Evolutionary conservation across 2,797 vertebrate species (phyloP).

Genomic region (Esox lucius): DNA sequence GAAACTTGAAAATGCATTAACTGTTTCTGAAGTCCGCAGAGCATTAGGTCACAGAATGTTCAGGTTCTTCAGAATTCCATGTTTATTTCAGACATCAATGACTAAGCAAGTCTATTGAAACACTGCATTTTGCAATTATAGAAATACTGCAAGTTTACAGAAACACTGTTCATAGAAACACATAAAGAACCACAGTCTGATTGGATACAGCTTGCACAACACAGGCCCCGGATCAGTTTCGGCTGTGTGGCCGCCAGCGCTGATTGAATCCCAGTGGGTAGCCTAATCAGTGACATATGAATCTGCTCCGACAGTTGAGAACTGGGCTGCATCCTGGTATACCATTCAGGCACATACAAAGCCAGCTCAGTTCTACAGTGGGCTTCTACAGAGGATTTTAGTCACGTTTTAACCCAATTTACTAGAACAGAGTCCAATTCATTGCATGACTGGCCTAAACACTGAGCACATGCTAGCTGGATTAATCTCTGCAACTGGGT

Average conservation of each 20-base stretch:
- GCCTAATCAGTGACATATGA: slow-evolving; percentile 29
- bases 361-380: slow-evolving; percentile 10
- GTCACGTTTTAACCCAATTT: slow-evolving; percentile 13
- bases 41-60: not conserved
- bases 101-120: too few species aligned
- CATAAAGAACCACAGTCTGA: not conserved
- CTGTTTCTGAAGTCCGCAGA: not conserved
- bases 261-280: slow-evolving; percentile 16
- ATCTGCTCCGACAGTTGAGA: slow-evolving; percentile 22
- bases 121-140: too few species aligned
- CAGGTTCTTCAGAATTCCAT: not conserved
- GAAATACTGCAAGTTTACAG: too few species aligned
- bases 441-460: slow-evolving; percentile 2
- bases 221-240: slow-evolving; percentile 7
- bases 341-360: slow-evolving; percentile 13
- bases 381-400: not conserved
- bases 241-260: not conserved
- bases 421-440: slow-evolving; percentile 6
- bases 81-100: not conserved
- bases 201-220: slow-evolving; percentile 10
- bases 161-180: too few species aligned
- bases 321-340: not conserved
- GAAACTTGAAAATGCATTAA: not conserved
- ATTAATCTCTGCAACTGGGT: slow-evolving; percentile 2
- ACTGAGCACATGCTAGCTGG: not conserved